Conservation (phyloP, 2,888 invertebrate species). For the Pachydiplax longipennis region DNA sequence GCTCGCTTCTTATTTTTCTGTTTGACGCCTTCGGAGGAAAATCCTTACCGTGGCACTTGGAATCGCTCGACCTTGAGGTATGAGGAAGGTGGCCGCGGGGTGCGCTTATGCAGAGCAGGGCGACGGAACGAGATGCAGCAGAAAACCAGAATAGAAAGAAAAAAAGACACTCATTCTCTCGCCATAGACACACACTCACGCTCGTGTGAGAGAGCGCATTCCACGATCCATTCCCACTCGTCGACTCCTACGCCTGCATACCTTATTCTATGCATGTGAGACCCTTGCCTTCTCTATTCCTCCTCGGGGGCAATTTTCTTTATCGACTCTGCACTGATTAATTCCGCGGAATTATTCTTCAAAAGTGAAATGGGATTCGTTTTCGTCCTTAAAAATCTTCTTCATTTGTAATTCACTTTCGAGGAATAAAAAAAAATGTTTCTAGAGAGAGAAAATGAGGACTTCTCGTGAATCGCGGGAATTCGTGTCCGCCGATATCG, state of each 20-base stretch:
- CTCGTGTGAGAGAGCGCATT: not conserved
- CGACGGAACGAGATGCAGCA: not conserved
- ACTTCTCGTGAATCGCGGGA: not conserved
- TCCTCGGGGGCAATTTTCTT: not conserved
- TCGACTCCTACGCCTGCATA: not conserved
- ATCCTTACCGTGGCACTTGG: not conserved
- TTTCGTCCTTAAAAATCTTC: too few relatives aligned
- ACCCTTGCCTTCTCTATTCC: not conserved
- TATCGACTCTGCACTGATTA: not conserved
- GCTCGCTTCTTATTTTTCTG: too few relatives aligned
- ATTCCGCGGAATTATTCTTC: not conserved
- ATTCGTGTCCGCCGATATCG: not conserved
- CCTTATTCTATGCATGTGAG: too few relatives aligned
- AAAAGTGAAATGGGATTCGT: not conserved
- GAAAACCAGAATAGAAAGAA: not conserved
- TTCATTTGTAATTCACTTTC: too few relatives aligned
- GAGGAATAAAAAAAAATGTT: not conserved
- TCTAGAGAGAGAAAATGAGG: not conserved
- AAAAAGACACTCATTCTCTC: not conserved
- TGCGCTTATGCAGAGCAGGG: not conserved
- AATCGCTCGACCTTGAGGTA: conserved; percentile 7
- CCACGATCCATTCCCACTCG: conserved; percentile 21
- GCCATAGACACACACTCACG: not conserved
- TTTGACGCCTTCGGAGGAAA: not conserved
- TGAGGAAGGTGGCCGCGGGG: not conserved